These are phyloP conservation scores for Lasiurus borealis DNA, from an alignment of 2,113 vertebrate species.

Conservation along the genomic window DNA sequence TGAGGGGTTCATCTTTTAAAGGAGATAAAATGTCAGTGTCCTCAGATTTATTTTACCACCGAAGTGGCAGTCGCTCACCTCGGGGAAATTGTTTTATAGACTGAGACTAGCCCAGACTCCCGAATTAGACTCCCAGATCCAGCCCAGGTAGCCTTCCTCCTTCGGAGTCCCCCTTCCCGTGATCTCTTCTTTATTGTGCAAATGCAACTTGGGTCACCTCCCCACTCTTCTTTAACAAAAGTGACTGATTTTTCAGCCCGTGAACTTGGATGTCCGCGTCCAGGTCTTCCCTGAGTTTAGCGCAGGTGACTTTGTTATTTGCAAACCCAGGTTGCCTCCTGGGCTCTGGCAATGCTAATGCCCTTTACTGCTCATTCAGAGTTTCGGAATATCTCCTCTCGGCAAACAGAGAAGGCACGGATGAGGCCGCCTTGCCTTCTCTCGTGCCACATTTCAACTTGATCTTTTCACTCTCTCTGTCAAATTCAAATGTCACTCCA, in stretches of 20 bases:
- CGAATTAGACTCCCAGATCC: conserved; percentile 28
- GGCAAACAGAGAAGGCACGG: conserved; percentile 71
- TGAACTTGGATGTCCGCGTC: conserved; percentile 71
- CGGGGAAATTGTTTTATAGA: conserved; percentile 50
- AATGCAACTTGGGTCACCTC: conserved; percentile 65
- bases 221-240: conserved; percentile 59
- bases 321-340: conserved; percentile 75
- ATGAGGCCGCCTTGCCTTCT: conserved; percentile 45
- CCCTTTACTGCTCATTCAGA: conserved; percentile 80
- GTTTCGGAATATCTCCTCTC: conserved; percentile 73
- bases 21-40: conserved; percentile 40
- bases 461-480: conserved; percentile 83
- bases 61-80: conserved; percentile 26
- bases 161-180: conserved; percentile 14
- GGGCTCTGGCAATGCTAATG: conserved; percentile 70
- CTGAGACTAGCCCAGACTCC: conserved; percentile 22
- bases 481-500: conserved; percentile 84
- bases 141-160: conserved; percentile 7
- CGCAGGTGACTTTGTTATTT: conserved; percentile 73
- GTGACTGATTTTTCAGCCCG: conserved; percentile 63
- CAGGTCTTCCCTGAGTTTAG: conserved; percentile 73
- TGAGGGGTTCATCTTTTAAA: conserved; percentile 19
- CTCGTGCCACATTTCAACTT: conserved; percentile 72
- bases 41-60: not conserved
- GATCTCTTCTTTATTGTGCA: conserved; percentile 74